Evolutionary conservation across 2,888 invertebrate genomes (phyloP), one percentile per base, ranked within the genome.

Genomic region (Campopleginae sp.): DNA sequence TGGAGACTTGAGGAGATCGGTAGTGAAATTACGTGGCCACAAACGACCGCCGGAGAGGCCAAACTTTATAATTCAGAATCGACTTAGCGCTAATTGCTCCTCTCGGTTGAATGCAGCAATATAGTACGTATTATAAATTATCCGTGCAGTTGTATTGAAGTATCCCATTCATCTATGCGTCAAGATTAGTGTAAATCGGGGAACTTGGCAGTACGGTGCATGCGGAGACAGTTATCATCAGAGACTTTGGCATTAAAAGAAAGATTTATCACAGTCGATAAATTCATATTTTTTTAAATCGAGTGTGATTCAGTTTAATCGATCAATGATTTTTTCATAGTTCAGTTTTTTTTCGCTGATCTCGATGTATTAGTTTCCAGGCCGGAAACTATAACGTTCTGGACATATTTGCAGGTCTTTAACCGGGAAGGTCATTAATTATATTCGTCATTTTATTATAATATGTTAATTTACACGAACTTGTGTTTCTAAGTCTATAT

Each of bases 1-100:
- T 71, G 77, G 51, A 71, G 76, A 38, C 76, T 51, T 31, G 42
- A 63, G 70, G 42, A 63, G 51, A 70, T 82, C 63, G 70, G 76
- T 71, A 77, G 42, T 71, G 76, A 71, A 81, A 81, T 82, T 76
- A 71, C 82, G 51, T 54, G 63, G 63, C 70, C 82, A 44, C 76
- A 77, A 82, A 82, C 70, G 71, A 42, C 71, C 61, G 23, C 23
- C 23, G 23, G 23, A 54, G 54, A 51, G 33, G 58, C 14, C 33
- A 58, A 72, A 78, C 44, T 82, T 78, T 66, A 72, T 78, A 82
- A 78, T 78, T 72, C 82, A 82, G 77, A 72, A 66, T 74, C 72
- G 77, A 78, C 77, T 82, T 72, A 66, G 65, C 38, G 46, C 82
- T 82, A 78, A 82, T 78, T 82, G 77, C 72, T 65, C 31, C 77